A percentile compares a stretch with the other conserved stretches of the same genome.
Evolutionary conservation across 2,797 vertebrate genomes (phyloP).

Genomic region (Epinephelus malabaricus): DNA sequence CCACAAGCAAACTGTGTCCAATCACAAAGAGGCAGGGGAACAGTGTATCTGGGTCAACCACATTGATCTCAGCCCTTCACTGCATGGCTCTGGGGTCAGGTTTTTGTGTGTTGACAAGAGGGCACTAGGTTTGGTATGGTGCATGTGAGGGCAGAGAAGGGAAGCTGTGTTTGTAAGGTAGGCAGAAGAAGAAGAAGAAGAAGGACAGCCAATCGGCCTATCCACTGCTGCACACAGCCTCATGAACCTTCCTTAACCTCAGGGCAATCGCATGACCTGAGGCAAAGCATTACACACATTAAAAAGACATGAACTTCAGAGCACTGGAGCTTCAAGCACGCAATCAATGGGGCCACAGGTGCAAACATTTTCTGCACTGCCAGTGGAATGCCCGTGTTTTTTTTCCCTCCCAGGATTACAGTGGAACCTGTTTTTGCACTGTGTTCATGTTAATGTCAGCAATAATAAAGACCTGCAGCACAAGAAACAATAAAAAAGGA

Average conservation of each 20-base stretch:
- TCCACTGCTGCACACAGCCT: slow-evolving; percentile 46
- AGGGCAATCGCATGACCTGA: slow-evolving; percentile 72
- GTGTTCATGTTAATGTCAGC: slow-evolving; percentile 82
- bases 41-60: slow-evolving; percentile 76
- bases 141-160: slow-evolving; percentile 3
- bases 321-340: slow-evolving; percentile 59
- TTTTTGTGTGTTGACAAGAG: slow-evolving; percentile 48
- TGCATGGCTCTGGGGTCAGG: slow-evolving; percentile 70
- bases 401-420: slow-evolving; percentile 55
- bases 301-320: slow-evolving; percentile 78
- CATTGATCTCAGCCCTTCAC: slow-evolving; percentile 73
- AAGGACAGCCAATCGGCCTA: slow-evolving; percentile 45
- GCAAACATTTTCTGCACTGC: slow-evolving; percentile 68
- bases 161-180: slow-evolving; percentile 7
- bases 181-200: not conserved
- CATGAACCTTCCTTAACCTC: slow-evolving; percentile 74
- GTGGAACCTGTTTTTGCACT: slow-evolving; percentile 64
- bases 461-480: slow-evolving; percentile 79
- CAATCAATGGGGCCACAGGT: slow-evolving; percentile 82
- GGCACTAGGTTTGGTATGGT: slow-evolving; percentile 41
- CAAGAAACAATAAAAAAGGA: slow-evolving; percentile 65
- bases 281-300: slow-evolving; percentile 79
- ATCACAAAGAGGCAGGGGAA: slow-evolving; percentile 57
- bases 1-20: slow-evolving; percentile 70
- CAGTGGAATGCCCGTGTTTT: slow-evolving; percentile 60